A percentile compares a stretch with the other conserved stretches of the same genome.
Evolutionary conservation across 2,113 vertebrate species (phyloP).

Genomic region (Dipodomys spectabilis): DNA sequence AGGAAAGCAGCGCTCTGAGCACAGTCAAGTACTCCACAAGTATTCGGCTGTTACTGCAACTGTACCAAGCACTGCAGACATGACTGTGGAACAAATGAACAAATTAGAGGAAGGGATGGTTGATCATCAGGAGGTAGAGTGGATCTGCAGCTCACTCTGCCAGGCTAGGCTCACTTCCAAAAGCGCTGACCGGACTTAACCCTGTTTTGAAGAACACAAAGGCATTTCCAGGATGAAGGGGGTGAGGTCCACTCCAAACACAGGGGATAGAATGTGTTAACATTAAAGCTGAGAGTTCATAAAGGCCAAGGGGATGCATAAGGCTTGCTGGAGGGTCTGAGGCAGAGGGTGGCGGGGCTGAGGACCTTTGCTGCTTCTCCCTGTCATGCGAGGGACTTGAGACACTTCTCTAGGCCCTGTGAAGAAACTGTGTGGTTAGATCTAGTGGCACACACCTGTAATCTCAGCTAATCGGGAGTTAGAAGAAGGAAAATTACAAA

Average conservation of each 20-base stretch:
- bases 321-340: too few relatives aligned
- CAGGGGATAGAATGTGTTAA: background rate
- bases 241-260: accelerated
- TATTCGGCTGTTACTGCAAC: too few relatives aligned
- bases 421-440: background rate
- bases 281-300: accelerated
- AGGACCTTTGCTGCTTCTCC: background rate
- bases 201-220: background rate
- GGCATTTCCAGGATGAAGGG: accelerated
- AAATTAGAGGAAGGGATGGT: background rate
- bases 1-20: accelerated
- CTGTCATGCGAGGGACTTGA: background rate
- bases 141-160: accelerated
- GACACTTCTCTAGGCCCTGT: too few relatives aligned
- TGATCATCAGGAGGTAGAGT: too few relatives aligned
- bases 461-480: too few relatives aligned
- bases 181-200: background rate
- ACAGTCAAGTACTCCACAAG: background rate
- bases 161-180: background rate
- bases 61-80: accelerated
- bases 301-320: accelerated
- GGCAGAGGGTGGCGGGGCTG: too few relatives aligned
- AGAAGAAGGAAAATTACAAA: too few relatives aligned
- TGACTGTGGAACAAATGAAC: background rate
- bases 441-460: too few relatives aligned